A percentile compares a stretch with the other conserved stretches of the same genome.
Evolutionary conservation across 2,113 vertebrate species (phyloP).

Genomic region (Xenotilapia leptura): DNA sequence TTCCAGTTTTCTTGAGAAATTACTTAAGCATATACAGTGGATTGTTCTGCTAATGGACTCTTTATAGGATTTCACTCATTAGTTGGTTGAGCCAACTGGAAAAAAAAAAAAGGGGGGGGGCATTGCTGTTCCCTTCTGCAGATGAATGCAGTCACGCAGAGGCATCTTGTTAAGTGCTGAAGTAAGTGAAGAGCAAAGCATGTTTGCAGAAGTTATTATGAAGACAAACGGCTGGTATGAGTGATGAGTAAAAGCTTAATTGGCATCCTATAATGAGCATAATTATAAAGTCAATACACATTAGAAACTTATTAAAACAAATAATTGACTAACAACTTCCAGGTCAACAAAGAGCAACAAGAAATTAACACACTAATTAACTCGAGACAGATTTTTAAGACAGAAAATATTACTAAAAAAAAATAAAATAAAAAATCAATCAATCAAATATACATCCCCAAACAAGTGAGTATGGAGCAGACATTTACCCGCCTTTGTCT

Average conservation of each 20-base stretch:
- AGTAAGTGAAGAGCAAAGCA: neutral
- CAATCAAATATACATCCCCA: neutral
- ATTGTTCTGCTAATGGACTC: neutral
- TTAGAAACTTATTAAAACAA: neutral
- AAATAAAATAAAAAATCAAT: neutral
- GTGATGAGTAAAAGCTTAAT: neutral
- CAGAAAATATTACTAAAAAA: neutral
- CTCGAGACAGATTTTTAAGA: neutral
- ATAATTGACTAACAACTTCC: neutral
- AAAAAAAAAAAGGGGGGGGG: neutral
- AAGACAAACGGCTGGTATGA: neutral
- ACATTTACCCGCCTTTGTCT: neutral
- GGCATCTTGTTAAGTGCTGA: neutral
- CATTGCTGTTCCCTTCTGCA: neutral
- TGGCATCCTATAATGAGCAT: neutral
- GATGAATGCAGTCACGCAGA: neutral
- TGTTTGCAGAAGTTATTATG: neutral
- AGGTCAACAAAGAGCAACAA: neutral
- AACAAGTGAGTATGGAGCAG: neutral
- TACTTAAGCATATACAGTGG: neutral
- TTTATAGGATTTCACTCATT: neutral
- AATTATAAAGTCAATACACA: neutral
- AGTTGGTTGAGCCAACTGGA: neutral
- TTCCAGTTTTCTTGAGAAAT: neutral
- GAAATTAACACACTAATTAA: neutral